phyloP scores from a whole-genome alignment of 2,888 invertebrate species.

The Azorinus chamasolen region DNA sequence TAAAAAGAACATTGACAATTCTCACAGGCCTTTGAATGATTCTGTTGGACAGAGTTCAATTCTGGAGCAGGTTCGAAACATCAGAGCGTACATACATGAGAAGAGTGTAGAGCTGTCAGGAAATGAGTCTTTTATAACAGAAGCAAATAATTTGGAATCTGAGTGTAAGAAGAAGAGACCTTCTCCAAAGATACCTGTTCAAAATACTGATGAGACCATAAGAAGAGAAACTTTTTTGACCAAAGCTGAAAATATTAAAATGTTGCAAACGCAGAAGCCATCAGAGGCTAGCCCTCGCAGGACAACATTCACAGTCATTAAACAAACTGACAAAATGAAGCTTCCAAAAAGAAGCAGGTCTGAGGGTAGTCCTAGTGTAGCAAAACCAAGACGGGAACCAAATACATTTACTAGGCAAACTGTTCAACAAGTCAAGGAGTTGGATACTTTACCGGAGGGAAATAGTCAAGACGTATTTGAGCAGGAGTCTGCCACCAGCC shows the following conservation, averaged over 20 bases:
- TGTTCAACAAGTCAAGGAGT: no score
- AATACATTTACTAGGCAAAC: no score
- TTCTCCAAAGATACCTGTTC: constrained; percentile 43
- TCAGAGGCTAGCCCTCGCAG: constrained; percentile 71
- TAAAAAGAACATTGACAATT: constrained; percentile 28
- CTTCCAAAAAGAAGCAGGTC: constrained; percentile 15
- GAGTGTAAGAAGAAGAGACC: constrained; percentile 3
- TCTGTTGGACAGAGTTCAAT: constrained; percentile 75
- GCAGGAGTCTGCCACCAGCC: no score
- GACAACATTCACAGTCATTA: constrained; percentile 71
- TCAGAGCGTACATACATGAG: constrained; percentile 65
- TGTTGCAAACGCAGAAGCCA: constrained; percentile 47
- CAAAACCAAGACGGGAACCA: no score
- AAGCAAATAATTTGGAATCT: neutral
- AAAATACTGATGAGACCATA: constrained; percentile 24
- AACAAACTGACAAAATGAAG: constrained; percentile 14
- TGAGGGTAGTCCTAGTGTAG: constrained; percentile 8
- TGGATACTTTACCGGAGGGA: no score
- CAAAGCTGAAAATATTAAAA: constrained; percentile 42
- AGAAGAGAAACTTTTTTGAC: constrained; percentile 49
- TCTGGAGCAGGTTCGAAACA: constrained; percentile 69
- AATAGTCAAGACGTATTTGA: no score
- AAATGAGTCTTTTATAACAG: neutral
- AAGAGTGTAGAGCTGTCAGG: constrained; percentile 46
- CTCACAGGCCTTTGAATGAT: constrained; percentile 55